These are phyloP conservation scores for Gallinago jamesoni DNA, from an alignment of 2,113 vertebrate species.

Conservation along the genomic window DNA sequence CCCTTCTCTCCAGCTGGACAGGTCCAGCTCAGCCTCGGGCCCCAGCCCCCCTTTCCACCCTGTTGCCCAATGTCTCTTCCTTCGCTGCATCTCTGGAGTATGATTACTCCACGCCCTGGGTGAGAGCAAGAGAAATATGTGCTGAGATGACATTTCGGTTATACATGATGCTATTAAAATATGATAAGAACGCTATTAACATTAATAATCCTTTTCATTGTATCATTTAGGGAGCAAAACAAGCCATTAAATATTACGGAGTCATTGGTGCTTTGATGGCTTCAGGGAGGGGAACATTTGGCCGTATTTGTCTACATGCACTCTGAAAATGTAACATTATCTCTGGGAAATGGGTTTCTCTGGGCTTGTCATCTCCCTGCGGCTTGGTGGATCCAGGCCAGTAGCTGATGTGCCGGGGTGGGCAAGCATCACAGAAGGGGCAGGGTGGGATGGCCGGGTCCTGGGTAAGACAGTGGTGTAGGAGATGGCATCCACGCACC, in stretches of 20 bases:
- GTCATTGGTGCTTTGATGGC: slow-evolving; percentile 70
- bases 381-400: not conserved
- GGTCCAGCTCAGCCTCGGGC: not conserved
- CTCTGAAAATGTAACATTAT: slow-evolving; percentile 32
- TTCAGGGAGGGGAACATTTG: slow-evolving; percentile 70
- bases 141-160: slow-evolving; percentile 74
- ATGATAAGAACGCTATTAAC: slow-evolving; percentile 78
- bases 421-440: accelerated
- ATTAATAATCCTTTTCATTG: slow-evolving; percentile 80
- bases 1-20: not conserved
- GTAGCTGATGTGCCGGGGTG: accelerated
- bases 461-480: not conserved
- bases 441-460: not conserved
- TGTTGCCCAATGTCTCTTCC: not conserved
- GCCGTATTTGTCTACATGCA: slow-evolving; percentile 51
- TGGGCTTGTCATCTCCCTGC: not conserved
- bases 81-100: slow-evolving; percentile 46
- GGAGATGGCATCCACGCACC: not conserved
- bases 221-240: slow-evolving; percentile 79
- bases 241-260: slow-evolving; percentile 78
- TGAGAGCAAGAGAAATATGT: slow-evolving; percentile 70
- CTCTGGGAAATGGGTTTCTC: slow-evolving; percentile 37
- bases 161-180: slow-evolving; percentile 78
- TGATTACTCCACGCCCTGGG: slow-evolving; percentile 55
- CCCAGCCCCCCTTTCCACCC: not conserved